These are phyloP conservation scores for Ameiurus melas DNA, from an alignment of 2,113 vertebrate species.

Conservation along the genomic window DNA sequence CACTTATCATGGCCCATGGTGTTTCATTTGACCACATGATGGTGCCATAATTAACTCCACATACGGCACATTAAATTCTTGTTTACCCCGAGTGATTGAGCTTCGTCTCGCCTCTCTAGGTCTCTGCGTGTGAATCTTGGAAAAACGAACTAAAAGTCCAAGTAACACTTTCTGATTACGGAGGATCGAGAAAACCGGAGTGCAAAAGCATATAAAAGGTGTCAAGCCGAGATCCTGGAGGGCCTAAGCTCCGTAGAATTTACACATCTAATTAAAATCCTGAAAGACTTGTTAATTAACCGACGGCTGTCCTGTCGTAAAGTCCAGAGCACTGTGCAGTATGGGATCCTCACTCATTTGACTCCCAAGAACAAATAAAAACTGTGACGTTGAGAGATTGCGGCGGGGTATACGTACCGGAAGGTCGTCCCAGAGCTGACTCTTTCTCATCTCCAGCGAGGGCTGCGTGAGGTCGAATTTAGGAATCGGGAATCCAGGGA, in stretches of 20 bases:
- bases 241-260: neutral
- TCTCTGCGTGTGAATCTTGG: constrained; percentile 13
- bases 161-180: neutral
- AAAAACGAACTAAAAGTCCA: neutral
- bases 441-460: constrained; percentile 94
- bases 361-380: neutral
- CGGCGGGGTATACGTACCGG: constrained; percentile 76
- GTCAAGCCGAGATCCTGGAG: neutral
- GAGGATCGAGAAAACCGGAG: neutral
- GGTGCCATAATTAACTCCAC: constrained; percentile 25
- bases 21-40: constrained; percentile 11
- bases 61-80: constrained; percentile 48
- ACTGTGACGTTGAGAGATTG: neutral
- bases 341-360: neutral
- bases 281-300: neutral
- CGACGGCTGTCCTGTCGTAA: neutral
- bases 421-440: constrained; percentile 95
- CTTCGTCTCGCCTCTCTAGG: neutral
- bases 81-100: neutral
- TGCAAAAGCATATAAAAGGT: neutral
- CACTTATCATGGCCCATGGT: neutral
- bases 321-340: neutral
- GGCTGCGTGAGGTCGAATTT: constrained; percentile 93
- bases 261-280: constrained; percentile 1
- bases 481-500: constrained; percentile 94